Evolutionary conservation across 1,140 invertebrate genomes (phyloP).

Genomic region (Aphidius gifuensis): DNA sequence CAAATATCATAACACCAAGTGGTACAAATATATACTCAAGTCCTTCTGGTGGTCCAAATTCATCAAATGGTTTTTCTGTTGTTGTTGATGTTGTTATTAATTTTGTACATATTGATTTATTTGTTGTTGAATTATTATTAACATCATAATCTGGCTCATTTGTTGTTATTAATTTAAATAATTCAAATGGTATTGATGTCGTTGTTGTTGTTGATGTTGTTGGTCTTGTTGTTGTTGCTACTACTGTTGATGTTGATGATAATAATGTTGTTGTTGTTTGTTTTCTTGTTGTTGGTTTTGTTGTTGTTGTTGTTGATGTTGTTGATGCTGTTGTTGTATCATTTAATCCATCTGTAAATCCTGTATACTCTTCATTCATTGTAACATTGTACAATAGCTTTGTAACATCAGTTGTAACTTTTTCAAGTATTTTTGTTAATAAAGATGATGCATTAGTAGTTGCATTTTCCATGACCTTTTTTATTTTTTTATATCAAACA

Average conservation of each 20-base stretch:
- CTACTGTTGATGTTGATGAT: too few relatives aligned
- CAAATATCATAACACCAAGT: slow-evolving; percentile 52
- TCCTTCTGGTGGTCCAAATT: slow-evolving; percentile 51
- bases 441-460: slow-evolving; percentile 6
- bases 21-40: slow-evolving; percentile 55
- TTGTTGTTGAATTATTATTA: slow-evolving; percentile 16
- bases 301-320: too few relatives aligned
- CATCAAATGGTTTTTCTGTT: slow-evolving; percentile 45
- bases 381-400: slow-evolving; percentile 20
- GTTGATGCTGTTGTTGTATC: neutral
- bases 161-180: slow-evolving; percentile 17
- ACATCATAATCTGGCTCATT: slow-evolving; percentile 9
- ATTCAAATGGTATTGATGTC: slow-evolving; percentile 5
- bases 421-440: slow-evolving; percentile 19
- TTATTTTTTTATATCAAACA: neutral
- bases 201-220: too few relatives aligned
- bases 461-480: slow-evolving; percentile 18
- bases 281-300: too few relatives aligned
- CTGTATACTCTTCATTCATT: slow-evolving; percentile 15
- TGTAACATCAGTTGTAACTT: slow-evolving; percentile 22
- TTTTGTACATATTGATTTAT: slow-evolving; percentile 9
- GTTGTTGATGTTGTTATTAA: slow-evolving; percentile 27
- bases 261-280: too few relatives aligned
- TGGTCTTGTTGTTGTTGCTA: neutral
- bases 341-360: slow-evolving; percentile 13